phyloP scores from a whole-genome alignment of 2,113 vertebrate species.

The Microtus pennsylvanicus region DNA sequence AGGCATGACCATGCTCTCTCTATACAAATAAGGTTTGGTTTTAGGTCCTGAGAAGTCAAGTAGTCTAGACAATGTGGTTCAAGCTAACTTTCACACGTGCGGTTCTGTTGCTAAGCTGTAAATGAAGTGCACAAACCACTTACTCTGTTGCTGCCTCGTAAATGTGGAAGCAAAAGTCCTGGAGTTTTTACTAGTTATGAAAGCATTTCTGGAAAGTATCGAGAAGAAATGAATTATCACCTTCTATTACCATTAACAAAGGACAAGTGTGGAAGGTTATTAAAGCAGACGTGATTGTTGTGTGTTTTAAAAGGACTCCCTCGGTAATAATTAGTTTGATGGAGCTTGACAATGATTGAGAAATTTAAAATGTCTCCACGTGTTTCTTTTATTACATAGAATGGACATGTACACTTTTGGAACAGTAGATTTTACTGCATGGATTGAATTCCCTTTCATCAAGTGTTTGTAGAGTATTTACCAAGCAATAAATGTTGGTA shows the following conservation, averaged over 20 bases:
- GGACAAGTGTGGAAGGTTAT: background rate
- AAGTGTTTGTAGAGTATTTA: slow-evolving; percentile 12
- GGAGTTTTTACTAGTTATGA: slow-evolving; percentile 67
- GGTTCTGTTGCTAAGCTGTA: slow-evolving; percentile 52
- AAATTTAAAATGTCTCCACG: slow-evolving; percentile 12
- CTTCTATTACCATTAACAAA: slow-evolving; percentile 3
- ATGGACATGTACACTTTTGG: background rate
- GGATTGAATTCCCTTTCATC: slow-evolving; percentile 31
- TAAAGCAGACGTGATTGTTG: background rate
- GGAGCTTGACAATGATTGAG: background rate
- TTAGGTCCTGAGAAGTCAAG: slow-evolving; percentile 1
- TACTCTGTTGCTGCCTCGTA: slow-evolving; percentile 67
- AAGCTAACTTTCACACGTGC: slow-evolving; percentile 25
- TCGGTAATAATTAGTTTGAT: slow-evolving; percentile 10
- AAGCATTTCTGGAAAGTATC: slow-evolving; percentile 66
- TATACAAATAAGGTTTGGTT: background rate
- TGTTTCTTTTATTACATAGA: background rate
- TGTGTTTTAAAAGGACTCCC: slow-evolving; percentile 30
- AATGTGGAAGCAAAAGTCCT: slow-evolving; percentile 60
- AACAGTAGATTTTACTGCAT: background rate
- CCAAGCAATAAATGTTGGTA: background rate
- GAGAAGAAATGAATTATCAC: slow-evolving; percentile 69
- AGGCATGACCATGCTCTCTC: background rate
- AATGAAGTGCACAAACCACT: slow-evolving; percentile 47
- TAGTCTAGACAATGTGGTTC: slow-evolving; percentile 47